phyloP scores from a whole-genome alignment of 2,113 vertebrate genomes.

The Actenoides hombroni region DNA sequence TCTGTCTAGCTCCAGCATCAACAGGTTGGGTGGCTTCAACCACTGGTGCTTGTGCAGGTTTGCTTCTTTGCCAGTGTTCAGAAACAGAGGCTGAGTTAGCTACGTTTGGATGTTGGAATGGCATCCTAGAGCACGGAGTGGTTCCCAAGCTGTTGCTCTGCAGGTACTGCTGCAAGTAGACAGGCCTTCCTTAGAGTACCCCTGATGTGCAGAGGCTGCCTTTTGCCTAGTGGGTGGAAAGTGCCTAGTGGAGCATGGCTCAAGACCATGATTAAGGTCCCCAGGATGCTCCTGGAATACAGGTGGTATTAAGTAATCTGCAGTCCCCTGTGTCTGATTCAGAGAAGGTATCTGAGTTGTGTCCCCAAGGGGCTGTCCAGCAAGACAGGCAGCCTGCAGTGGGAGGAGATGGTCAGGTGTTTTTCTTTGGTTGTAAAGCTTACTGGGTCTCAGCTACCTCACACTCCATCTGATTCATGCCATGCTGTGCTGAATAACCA shows the following conservation, averaged over 20 bases:
- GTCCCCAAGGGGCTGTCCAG: neutral
- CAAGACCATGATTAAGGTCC: neutral
- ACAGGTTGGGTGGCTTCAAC: neutral
- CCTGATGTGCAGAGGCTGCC: neutral
- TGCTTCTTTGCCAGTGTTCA: neutral
- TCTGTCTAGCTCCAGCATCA: neutral
- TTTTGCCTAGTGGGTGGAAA: neutral
- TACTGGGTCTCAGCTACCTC: neutral
- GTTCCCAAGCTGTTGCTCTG: neutral
- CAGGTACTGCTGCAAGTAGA: neutral
- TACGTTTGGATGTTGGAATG: fast-evolving
- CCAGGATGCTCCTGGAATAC: neutral
- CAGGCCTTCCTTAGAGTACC: neutral
- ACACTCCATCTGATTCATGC: fast-evolving
- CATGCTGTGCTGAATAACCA: neutral
- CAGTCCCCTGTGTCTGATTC: neutral
- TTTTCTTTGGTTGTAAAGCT: neutral
- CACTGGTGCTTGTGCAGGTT: neutral
- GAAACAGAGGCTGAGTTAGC: neutral
- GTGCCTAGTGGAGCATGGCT: neutral
- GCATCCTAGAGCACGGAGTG: neutral
- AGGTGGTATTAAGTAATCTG: neutral
- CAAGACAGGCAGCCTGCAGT: neutral
- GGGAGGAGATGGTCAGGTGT: neutral
- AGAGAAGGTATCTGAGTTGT: neutral